phyloP scores from a whole-genome alignment of 2,888 invertebrate species.

The Oasisia sp. region DNA sequence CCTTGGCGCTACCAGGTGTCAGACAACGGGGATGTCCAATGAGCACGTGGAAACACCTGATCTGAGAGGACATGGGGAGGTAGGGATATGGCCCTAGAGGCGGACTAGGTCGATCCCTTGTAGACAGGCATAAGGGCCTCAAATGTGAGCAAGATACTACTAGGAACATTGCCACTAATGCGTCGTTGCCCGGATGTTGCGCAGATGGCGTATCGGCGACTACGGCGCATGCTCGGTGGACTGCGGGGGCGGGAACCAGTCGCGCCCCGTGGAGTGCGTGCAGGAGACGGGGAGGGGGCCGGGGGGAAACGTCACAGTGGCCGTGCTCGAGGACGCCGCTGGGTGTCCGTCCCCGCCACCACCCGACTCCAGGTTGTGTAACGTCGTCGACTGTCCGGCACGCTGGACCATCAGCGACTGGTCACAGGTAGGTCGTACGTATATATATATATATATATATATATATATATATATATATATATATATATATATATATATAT shows the following conservation, averaged over 20 bases:
- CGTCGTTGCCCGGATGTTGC: neutral
- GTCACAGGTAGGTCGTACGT: neutral
- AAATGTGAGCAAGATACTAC: no score
- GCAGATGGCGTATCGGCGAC: constrained; percentile 87
- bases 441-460: no score
- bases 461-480: no score
- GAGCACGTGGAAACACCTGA: no score
- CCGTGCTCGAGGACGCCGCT: constrained; percentile 80
- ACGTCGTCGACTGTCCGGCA: constrained; percentile 26
- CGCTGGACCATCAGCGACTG: constrained; percentile 12
- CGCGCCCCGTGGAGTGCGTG: constrained; percentile 83
- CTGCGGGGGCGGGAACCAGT: constrained; percentile 94
- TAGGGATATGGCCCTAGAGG: no score
- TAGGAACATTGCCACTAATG: neutral
- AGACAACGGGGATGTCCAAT: no score
- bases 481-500: no score
- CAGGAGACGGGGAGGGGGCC: constrained; percentile 66
- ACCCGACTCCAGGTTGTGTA: constrained; percentile 29
- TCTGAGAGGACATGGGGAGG: no score
- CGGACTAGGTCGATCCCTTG: no score
- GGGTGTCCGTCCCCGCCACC: constrained; percentile 71
- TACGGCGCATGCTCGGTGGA: constrained; percentile 90
- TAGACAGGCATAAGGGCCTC: no score
- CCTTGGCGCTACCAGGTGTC: no score
- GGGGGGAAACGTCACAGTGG: constrained; percentile 86